A percentile compares a stretch with the other conserved stretches of the same genome.
Conservation (phyloP, 2,113 vertebrate genomes). For the Carettochelys insculpta region DNA sequence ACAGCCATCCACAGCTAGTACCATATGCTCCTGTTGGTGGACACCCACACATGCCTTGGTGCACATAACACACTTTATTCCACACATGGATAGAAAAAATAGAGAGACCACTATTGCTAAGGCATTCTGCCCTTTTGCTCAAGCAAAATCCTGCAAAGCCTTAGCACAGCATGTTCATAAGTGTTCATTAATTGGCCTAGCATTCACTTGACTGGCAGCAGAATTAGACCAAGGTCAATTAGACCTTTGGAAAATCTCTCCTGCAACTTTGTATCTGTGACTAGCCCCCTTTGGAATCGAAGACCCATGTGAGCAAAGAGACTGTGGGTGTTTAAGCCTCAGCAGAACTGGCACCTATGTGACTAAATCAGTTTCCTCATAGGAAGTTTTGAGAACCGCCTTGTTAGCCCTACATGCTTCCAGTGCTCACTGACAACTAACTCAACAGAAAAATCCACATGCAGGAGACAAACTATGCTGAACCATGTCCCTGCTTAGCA, state of each 20-base stretch:
- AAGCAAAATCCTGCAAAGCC: background rate
- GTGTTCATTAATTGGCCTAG: background rate
- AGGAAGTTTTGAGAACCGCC: background rate
- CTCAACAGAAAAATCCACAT: background rate
- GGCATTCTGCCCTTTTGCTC: background rate
- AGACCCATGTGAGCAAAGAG: background rate
- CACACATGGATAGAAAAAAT: too few species aligned
- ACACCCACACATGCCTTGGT: too few species aligned
- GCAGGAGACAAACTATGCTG: background rate
- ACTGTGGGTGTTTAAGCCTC: fast-evolving
- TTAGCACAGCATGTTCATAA: conserved; percentile 39
- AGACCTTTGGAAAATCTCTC: background rate
- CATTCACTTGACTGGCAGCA: background rate
- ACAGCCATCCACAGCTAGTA: too few species aligned
- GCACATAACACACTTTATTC: too few species aligned
- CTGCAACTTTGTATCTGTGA: fast-evolving
- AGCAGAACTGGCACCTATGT: background rate
- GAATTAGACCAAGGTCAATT: background rate
- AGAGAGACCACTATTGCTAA: too few species aligned
- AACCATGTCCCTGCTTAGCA: background rate
- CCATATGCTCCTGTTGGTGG: too few species aligned
- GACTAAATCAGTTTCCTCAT: fast-evolving
- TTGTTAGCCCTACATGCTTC: background rate
- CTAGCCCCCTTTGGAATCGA: background rate
- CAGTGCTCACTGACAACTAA: background rate